These are phyloP conservation scores for Zootoca vivipara DNA, from an alignment of 2,113 vertebrate species.

Conservation along the genomic window DNA sequence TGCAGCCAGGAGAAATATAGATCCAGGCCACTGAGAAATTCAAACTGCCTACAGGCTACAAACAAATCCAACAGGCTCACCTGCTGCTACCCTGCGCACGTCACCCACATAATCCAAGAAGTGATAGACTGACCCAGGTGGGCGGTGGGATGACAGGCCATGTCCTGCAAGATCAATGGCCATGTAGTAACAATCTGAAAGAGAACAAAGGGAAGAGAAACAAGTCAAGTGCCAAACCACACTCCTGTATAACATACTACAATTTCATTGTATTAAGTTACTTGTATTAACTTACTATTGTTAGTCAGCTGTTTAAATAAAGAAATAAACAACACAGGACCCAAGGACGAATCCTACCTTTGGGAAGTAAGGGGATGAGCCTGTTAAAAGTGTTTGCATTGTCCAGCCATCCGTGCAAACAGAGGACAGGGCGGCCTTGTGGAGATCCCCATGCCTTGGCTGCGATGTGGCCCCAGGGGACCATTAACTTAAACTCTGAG, in stretches of 20 bases:
- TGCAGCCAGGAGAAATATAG: background rate
- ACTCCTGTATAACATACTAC: background rate
- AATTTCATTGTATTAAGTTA: background rate
- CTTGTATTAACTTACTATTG: too few species aligned
- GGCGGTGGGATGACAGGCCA: constrained; percentile 85
- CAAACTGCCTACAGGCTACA: background rate
- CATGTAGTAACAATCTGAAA: constrained; percentile 81
- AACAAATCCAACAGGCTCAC: constrained; percentile 55
- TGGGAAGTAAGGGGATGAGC: constrained; percentile 79
- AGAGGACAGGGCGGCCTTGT: constrained; percentile 76
- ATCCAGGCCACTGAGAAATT: background rate
- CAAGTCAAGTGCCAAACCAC: background rate
- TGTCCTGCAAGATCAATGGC: constrained; percentile 90
- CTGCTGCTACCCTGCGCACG: constrained; percentile 76
- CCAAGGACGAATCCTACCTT: constrained; percentile 53
- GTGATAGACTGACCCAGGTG: constrained; percentile 78
- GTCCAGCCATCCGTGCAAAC: constrained; percentile 83
- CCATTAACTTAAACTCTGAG: constrained; percentile 74
- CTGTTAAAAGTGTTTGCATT: constrained; percentile 79
- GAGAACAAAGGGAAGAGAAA: background rate
- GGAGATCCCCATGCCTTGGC: constrained; percentile 77
- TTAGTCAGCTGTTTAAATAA: too few species aligned
- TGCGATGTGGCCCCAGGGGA: constrained; percentile 80
- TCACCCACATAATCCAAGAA: constrained; percentile 82
- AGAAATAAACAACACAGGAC: too few species aligned